phyloP scores from a whole-genome alignment of 2,797 vertebrate species.

The Coracias cyanogaster region DNA sequence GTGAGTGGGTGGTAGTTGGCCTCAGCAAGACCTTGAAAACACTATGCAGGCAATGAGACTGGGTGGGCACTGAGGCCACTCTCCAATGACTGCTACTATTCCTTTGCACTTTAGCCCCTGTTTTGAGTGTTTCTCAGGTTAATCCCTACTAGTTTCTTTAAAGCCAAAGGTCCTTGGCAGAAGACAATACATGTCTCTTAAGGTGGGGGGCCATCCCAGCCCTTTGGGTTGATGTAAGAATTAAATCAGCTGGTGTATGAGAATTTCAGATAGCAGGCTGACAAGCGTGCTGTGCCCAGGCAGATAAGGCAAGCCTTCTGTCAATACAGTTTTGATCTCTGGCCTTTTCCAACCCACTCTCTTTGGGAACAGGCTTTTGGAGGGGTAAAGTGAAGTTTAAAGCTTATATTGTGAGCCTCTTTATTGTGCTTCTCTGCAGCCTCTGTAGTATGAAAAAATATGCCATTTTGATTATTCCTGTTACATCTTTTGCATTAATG shows the following conservation, averaged over 20 bases:
- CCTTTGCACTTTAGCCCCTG: not conserved
- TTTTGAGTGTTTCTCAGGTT: not conserved
- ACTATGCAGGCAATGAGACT: not conserved
- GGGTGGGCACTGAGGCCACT: accelerated
- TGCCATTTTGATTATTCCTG: not conserved
- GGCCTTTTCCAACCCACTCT: not conserved
- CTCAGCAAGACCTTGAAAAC: not conserved
- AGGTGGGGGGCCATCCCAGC: not conserved
- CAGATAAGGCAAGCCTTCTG: not conserved
- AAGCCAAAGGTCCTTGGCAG: not conserved
- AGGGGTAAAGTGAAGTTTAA: not conserved
- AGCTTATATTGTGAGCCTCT: not conserved
- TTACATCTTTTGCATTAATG: not conserved
- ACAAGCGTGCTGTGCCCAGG: not conserved
- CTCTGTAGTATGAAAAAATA: not conserved
- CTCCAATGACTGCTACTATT: not conserved
- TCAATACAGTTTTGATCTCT: not conserved
- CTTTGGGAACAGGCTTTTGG: not conserved
- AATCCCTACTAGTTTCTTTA: not conserved
- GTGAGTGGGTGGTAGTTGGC: accelerated
- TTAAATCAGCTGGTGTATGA: not conserved
- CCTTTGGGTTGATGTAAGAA: accelerated
- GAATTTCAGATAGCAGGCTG: not conserved
- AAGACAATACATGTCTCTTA: not conserved
- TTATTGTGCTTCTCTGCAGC: not conserved